Base-by-base conservation (phyloP, 2,888 invertebrate species). In the Cosmia pyralina region DNA sequence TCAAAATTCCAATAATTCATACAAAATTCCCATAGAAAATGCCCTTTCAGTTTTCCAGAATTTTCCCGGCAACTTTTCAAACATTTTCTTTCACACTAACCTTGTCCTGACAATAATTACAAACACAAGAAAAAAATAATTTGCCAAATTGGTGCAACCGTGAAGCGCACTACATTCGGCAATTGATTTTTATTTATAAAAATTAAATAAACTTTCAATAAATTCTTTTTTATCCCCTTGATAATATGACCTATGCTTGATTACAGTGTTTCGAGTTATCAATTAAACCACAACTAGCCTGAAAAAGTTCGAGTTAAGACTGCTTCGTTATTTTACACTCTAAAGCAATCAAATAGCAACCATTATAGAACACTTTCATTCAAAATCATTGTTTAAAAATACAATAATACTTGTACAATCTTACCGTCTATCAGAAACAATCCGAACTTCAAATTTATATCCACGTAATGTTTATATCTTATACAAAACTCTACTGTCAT, bases 371-470 rank as follows among this genome's bases (percentile, higher is more conserved):
- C 28, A 28, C 10, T 19, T 13, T 55, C 19, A 44, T 19, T 22
- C 0, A 22, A 19, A 28, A 38, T 28, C 10, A 55, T 8, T 6
- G 1, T 52, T 10, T 19, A 19, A n/a, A n/a, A n/a, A n/a, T n/a
- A n/a, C n/a, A n/a, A n/a, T n/a, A n/a, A n/a, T n/a, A n/a, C 0
- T 22, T 34, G 34, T 41, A 34, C 88, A 90, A 46, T 58, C 74
- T 74, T 89, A 94, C 94, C 93, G 41, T 90, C 90, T 2, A 88
- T 75, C 41, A 94, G 72, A 85, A 94, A 93, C 68, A 94, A 76
- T 60, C 93, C 94, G 60, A 93, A 92, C 19, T 81, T 86, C 48
- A 90, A 86, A 82, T 91, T 91, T 10, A 92, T 60, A 84, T 94
- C 92, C 50, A 93, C 75, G 48, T 89, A 83, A 60, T 85, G 28